Conservation (phyloP, 1,140 invertebrate genomes). For the Listronotus oregonensis region DNA sequence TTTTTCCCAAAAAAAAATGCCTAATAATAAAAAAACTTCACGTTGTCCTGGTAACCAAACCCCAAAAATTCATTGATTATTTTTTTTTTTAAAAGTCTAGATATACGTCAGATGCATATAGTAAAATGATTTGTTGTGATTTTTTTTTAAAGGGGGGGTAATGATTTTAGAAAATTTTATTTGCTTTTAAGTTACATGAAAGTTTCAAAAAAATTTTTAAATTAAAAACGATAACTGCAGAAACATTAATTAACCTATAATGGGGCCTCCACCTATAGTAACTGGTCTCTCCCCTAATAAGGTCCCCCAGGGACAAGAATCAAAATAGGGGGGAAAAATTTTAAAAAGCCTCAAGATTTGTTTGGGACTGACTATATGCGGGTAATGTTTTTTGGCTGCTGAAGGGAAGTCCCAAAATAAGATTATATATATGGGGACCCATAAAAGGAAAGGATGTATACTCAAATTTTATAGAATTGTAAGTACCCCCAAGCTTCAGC, state of each 20-base stretch:
- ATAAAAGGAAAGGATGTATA: conserved; percentile 82
- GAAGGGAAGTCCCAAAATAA: conserved; percentile 99
- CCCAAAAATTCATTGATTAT: conserved; percentile 13
- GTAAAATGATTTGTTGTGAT: too few species aligned
- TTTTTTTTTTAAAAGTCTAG: not conserved
- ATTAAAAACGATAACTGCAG: too few species aligned
- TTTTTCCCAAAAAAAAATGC: too few species aligned
- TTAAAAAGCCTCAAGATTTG: conserved; percentile 86
- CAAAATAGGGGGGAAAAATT: conserved; percentile 93
- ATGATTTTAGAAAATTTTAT: not conserved
- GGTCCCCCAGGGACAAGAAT: conserved; percentile 95
- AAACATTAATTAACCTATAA: too few species aligned
- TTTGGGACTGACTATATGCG: conserved; percentile 92
- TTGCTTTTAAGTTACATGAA: not conserved
- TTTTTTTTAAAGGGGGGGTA: too few species aligned
- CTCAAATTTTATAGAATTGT: not conserved
- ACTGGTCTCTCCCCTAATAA: conserved; percentile 97
- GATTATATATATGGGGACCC: conserved; percentile 89
- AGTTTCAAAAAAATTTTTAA: not conserved
- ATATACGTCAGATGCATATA: too few species aligned
- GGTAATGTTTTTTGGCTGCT: conserved; percentile 91
- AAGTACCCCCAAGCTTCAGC: too few species aligned
- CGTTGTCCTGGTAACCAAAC: not conserved
- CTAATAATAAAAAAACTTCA: too few species aligned
- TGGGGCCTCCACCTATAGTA: conserved; percentile 83